Percentiles rank a stretch among this genome's conserved stretches.
phyloP scores from a whole-genome alignment of 1,140 invertebrate genomes.

The Drosophila prosaltans region DNA sequence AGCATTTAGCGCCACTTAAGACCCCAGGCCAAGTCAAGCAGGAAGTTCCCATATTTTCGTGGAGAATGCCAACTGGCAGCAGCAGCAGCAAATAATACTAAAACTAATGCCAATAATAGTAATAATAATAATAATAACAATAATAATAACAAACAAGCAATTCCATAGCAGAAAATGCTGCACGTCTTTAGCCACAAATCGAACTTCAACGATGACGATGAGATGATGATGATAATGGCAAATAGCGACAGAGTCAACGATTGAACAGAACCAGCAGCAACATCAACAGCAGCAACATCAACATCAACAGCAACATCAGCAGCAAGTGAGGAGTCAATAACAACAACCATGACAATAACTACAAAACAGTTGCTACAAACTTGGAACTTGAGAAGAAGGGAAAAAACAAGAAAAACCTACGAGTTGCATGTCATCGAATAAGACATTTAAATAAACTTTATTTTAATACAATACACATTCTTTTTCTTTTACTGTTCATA shows the following conservation, averaged over 20 bases:
- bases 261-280: conserved; percentile 29
- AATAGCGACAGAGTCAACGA: conserved; percentile 9
- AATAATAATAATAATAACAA: conserved; percentile 78
- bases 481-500: too few species aligned
- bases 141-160: conserved; percentile 78
- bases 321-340: conserved; percentile 61
- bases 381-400: neutral
- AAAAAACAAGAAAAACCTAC: neutral
- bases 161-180: conserved; percentile 68
- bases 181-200: conserved; percentile 64
- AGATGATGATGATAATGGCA: conserved; percentile 3
- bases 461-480: neutral
- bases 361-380: conserved; percentile 47
- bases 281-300: conserved; percentile 30
- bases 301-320: conserved; percentile 28
- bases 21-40: conserved; percentile 59
- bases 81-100: conserved; percentile 20
- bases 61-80: conserved; percentile 54
- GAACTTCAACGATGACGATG: conserved; percentile 44
- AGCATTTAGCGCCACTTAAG: conserved; percentile 80
- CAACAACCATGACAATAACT: conserved; percentile 70
- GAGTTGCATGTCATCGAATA: neutral
- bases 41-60: conserved; percentile 74
- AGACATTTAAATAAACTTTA: conserved; percentile 10
- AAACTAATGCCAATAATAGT: conserved; percentile 41